Conservation (phyloP, 2,888 invertebrate species). For the Cenopis cana region DNA sequence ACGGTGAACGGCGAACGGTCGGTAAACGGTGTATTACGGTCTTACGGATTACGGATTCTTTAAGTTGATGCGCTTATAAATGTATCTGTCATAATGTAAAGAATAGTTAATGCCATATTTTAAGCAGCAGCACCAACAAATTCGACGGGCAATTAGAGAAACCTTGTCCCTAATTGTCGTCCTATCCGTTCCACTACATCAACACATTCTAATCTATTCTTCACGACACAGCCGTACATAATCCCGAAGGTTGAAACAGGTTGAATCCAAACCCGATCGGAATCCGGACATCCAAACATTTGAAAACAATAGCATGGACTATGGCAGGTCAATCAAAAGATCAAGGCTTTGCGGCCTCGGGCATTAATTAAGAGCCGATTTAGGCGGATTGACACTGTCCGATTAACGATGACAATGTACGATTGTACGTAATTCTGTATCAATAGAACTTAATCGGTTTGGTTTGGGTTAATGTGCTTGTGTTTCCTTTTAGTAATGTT, state of each 20-base stretch:
- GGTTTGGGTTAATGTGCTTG: constrained; percentile 14
- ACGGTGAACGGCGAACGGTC: too few relatives aligned
- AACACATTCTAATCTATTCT: constrained; percentile 17
- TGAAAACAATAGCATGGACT: constrained; percentile 33
- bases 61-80: too few relatives aligned
- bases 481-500: background rate
- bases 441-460: constrained; percentile 48
- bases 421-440: constrained; percentile 49
- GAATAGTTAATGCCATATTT: background rate
- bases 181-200: constrained; percentile 9
- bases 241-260: constrained; percentile 24
- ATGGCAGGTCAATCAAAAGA: constrained; percentile 78
- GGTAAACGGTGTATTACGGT: too few relatives aligned
- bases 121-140: background rate
- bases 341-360: constrained; percentile 70
- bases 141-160: background rate
- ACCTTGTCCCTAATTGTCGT: constrained; percentile 21
- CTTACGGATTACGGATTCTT: too few relatives aligned
- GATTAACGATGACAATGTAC: constrained; percentile 50
- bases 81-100: too few relatives aligned
- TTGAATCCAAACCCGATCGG: constrained; percentile 26
- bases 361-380: constrained; percentile 74
- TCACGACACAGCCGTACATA: constrained; percentile 23
- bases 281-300: constrained; percentile 36
- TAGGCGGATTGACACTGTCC: constrained; percentile 72